Conservation (phyloP, 2,113 vertebrate species). For the Perccottus glenii region DNA sequence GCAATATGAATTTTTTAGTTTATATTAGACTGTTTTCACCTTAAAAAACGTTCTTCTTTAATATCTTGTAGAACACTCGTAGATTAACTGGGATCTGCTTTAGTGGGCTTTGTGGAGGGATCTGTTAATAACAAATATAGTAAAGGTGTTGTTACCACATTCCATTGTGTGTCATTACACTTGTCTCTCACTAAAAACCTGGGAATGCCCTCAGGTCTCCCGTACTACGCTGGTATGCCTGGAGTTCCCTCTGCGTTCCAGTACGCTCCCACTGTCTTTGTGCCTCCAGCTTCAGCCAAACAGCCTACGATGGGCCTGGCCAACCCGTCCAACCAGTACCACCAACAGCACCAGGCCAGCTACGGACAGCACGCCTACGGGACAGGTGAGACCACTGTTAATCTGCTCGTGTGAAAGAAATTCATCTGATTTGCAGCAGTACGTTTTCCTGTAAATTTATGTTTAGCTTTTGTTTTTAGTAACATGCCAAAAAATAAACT, state of each 20-base stretch:
- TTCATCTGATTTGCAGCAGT: not conserved
- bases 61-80: no score
- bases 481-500: not conserved
- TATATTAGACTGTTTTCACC: no score
- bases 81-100: no score
- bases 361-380: conserved; percentile 90
- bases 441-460: not conserved
- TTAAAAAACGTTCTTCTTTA: no score
- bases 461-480: no score
- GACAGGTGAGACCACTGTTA: conserved; percentile 77
- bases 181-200: no score
- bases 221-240: conserved; percentile 91
- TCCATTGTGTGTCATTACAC: no score
- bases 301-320: conserved; percentile 87
- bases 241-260: conserved; percentile 94
- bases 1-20: no score
- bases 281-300: conserved; percentile 92
- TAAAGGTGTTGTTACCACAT: not conserved
- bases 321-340: conserved; percentile 86
- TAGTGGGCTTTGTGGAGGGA: no score
- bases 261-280: conserved; percentile 94
- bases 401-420: not conserved
- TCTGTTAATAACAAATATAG: no score
- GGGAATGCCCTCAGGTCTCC: conserved; percentile 74
- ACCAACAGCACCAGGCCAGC: conserved; percentile 88